Evolutionary conservation across 1,140 invertebrate species (phyloP).

Genomic region (Lepidurus packardi): DNA sequence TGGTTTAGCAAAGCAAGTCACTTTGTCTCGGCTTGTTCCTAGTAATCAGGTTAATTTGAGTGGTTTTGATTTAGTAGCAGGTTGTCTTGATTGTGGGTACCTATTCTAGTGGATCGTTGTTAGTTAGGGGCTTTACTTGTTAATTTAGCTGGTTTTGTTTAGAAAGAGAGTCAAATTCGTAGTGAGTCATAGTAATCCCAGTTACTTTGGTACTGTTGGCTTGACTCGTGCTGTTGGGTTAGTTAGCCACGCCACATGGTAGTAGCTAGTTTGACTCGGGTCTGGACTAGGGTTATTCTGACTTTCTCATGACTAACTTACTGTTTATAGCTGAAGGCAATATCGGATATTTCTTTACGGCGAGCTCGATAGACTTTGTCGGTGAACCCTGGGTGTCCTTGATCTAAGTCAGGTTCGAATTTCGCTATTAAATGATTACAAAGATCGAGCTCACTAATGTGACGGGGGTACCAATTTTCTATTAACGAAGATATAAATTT

Average conservation of each 20-base stretch:
- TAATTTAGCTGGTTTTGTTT: background rate
- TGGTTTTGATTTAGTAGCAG: background rate
- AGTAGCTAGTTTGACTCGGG: no score
- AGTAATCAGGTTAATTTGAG: no score
- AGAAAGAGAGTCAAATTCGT: no score
- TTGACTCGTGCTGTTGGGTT: no score
- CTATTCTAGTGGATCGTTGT: background rate
- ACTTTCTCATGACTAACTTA: constrained; percentile 46
- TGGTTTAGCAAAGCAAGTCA: no score
- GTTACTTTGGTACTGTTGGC: no score
- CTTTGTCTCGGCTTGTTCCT: no score
- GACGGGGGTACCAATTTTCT: constrained; percentile 91
- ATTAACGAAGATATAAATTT: background rate
- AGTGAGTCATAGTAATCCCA: no score
- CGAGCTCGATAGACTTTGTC: constrained; percentile 89
- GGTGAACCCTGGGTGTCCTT: constrained; percentile 98
- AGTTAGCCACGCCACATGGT: no score
- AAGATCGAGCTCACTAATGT: constrained; percentile 92
- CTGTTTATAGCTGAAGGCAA: constrained; percentile 95
- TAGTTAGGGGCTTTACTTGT: background rate
- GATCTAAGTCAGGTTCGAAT: constrained; percentile 96
- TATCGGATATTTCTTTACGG: constrained; percentile 93
- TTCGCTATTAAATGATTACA: constrained; percentile 98
- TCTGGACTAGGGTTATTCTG: no score
- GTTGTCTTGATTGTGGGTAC: constrained; percentile 20